phyloP scores from a whole-genome alignment of 1,140 invertebrate genomes.

The Macrostomum lignano region DNA sequence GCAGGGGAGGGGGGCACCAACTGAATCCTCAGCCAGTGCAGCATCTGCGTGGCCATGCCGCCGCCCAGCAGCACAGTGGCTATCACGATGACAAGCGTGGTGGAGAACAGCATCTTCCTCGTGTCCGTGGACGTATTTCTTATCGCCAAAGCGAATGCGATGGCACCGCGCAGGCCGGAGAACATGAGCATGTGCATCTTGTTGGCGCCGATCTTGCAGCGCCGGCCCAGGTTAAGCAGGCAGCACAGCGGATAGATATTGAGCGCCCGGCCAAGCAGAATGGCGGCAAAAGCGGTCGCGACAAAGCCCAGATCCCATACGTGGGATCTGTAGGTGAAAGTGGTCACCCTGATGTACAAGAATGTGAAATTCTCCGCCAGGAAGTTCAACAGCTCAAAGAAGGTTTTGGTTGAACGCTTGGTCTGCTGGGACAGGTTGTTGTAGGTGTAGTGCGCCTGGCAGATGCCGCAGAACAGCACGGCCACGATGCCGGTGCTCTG shows the following conservation, averaged over 20 bases:
- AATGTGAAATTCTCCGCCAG: conserved; percentile 95
- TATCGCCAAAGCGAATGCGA: conserved; percentile 85
- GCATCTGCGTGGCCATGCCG: conserved; percentile 56
- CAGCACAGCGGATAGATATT: conserved; percentile 87
- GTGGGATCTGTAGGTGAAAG: conserved; percentile 86
- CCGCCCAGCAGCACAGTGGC: conserved; percentile 78
- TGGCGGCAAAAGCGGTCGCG: conserved; percentile 59
- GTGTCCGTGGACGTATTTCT: conserved; percentile 63
- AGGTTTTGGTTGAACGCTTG: conserved; percentile 52
- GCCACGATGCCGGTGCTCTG: conserved; percentile 52
- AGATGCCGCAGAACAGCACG: conserved; percentile 37
- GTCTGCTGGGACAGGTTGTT: conserved; percentile 70
- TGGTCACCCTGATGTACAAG: conserved; percentile 85
- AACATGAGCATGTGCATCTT: conserved; percentile 98
- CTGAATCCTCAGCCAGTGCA: conserved; percentile 46
- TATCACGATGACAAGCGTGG: conserved; percentile 78
- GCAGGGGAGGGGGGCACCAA: too few relatives aligned
- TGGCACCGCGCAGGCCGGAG: conserved; percentile 68
- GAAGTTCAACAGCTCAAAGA: conserved; percentile 83
- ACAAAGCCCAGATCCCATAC: conserved; percentile 72
- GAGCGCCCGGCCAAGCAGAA: conserved; percentile 53
- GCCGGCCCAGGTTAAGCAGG: conserved; percentile 61
- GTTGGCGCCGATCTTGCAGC: conserved; percentile 56
- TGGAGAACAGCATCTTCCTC: conserved; percentile 68
- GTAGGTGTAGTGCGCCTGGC: conserved; percentile 93